These are phyloP conservation scores for Calameuta idolon DNA, from an alignment of 2,888 invertebrate species.

Conservation along the genomic window DNA sequence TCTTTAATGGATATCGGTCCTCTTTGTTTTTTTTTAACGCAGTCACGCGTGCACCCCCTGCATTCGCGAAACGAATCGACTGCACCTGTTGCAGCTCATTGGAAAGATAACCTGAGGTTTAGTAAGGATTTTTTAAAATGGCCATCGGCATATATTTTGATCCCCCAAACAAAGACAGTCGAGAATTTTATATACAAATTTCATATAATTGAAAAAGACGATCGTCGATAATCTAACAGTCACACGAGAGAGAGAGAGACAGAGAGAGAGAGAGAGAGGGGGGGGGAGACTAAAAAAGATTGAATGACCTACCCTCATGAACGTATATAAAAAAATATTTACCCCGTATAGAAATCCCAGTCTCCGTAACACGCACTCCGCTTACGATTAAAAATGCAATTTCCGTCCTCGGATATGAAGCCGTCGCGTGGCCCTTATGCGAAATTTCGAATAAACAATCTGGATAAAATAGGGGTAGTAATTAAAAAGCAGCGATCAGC, in stretches of 20 bases:
- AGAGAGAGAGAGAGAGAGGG: no score
- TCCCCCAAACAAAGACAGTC: neutral
- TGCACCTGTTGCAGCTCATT: neutral
- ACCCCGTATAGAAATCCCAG: neutral
- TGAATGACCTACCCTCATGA: no score
- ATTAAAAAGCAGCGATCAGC: neutral
- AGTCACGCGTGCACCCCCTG: neutral
- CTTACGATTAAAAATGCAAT: neutral
- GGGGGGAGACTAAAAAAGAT: no score
- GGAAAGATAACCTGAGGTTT: neutral
- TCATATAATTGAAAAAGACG: neutral
- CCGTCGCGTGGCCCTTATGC: neutral
- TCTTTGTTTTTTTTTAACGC: neutral
- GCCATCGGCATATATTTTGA: neutral
- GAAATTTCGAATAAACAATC: neutral
- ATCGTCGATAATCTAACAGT: neutral
- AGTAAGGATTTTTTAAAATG: neutral
- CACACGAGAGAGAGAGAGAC: no score
- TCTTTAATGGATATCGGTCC: neutral
- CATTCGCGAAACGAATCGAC: neutral
- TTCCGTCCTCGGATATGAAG: neutral
- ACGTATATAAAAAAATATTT: neutral
- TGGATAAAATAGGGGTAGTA: neutral
- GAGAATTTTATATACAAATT: neutral
- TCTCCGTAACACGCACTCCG: neutral